A percentile compares a stretch with the other conserved stretches of the same genome.
Conservation (phyloP, 37 sponge, comb jelly and placozoan species). For the Oopsacas minuta region DNA sequence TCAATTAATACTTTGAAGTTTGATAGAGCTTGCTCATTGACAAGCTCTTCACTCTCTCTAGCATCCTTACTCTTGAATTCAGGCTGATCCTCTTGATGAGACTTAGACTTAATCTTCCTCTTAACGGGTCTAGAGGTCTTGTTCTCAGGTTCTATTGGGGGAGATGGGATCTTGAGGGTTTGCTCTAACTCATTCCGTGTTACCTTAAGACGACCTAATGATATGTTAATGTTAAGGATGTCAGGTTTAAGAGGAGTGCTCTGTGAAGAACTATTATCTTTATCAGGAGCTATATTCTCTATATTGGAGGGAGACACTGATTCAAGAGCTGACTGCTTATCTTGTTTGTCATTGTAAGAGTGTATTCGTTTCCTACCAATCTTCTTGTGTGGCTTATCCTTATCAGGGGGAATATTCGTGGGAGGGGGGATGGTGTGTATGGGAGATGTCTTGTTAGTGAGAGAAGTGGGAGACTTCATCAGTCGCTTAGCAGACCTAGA, state of each 20-base stretch:
- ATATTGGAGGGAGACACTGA: background rate
- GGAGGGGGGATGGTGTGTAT: background rate
- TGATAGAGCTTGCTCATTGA: background rate
- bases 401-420: too few relatives aligned
- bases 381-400: background rate
- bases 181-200: background rate
- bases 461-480: background rate
- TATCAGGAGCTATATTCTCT: background rate
- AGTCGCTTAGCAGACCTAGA: background rate
- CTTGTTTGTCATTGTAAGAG: background rate
- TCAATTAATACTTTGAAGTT: background rate
- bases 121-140: background rate
- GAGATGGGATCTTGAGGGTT: background rate
- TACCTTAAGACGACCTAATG: background rate
- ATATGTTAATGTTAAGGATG: background rate
- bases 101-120: background rate
- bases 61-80: background rate
- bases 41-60: background rate
- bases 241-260: background rate
- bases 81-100: background rate
- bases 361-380: background rate
- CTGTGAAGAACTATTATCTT: background rate
- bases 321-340: background rate
- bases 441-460: background rate
- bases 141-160: background rate